phyloP scores from a whole-genome alignment of 2,797 vertebrate genomes.

The Arnoldichthys spilopterus region DNA sequence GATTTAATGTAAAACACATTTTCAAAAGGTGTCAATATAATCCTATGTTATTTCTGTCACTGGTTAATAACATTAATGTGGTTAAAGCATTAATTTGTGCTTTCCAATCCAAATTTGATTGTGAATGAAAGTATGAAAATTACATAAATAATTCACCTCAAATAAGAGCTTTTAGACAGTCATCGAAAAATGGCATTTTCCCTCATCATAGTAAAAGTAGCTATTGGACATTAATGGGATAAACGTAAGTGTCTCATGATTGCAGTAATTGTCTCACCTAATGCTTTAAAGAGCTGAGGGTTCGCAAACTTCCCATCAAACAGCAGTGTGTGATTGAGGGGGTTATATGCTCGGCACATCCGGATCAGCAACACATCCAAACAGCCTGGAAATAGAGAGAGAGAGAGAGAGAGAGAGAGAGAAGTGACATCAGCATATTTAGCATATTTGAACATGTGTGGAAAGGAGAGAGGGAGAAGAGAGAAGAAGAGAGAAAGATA shows the following conservation, averaged over 20 bases:
- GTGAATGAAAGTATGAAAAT: no score
- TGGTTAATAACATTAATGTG: no score
- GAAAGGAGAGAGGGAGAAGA: not conserved
- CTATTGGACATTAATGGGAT: no score
- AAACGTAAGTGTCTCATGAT: not conserved
- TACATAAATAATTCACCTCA: no score
- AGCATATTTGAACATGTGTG: conserved; percentile 10
- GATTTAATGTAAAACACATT: no score
- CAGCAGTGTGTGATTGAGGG: conserved; percentile 86
- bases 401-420: conserved; percentile 20
- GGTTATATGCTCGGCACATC: conserved; percentile 89
- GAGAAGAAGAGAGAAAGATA: conserved; percentile 8
- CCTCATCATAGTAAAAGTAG: no score
- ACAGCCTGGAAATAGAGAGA: conserved; percentile 76
- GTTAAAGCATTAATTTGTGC: no score
- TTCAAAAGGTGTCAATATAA: no score
- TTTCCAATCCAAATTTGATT: no score
- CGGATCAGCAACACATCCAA: conserved; percentile 90
- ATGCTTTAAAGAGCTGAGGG: conserved; percentile 86
- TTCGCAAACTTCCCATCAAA: conserved; percentile 89
- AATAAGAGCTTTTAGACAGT: no score
- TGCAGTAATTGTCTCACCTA: conserved; percentile 71
- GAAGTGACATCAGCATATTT: not conserved
- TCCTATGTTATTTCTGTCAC: no score
- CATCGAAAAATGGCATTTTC: no score